Base-by-base conservation (phyloP, 2,113 vertebrate genomes). In the Hucho hucho region DNA sequence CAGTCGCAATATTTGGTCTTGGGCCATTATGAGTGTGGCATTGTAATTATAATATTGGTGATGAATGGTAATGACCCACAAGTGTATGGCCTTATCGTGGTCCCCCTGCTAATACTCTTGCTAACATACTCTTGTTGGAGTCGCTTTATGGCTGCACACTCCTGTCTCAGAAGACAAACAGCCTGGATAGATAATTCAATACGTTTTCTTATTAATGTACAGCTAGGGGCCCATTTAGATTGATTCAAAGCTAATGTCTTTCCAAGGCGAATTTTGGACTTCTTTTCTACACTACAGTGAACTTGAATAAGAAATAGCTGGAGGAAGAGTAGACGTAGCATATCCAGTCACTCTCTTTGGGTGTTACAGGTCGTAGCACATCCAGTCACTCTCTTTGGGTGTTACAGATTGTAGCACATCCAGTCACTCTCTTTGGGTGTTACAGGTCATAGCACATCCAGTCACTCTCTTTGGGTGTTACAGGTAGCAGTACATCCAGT, bases 1-100 rank as follows among this genome's bases (percentile, higher is more conserved):
- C 65, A 49, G 37, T 49, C 14, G 22, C 72, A 83, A 69, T 70
- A 47, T 70, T n/a, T 63, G 24, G 25, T 20, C 56, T 49, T 58
- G 56, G 53, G 1, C 70, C 75, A 28, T 80, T 80, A 79, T 37
- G 76, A 46, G 69, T 59, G 74, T 49, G 14, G 66, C 75, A 22
- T 83, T 80, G 65, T 69, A 43, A 67, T 74, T 73, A 75, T 82
- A 80, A 84, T 70, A 49, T 49, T 69, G 13, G 4, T 76, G 69
- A 75, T 85, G 82, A 82, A 84, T 66, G 75, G 70, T 75, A 84
- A 85, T 75, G 77, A 81, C 72, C 18, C 69, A 69, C 75, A n/a
- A 75, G 43, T 72, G 70, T 68, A 70, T 65, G 32, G 73, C 58
- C 43, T 75, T 77, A 81, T 75, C 24, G n/a, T 63, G 69, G 63